Evolutionary conservation across 2,797 vertebrate genomes (phyloP).

Genomic region (Pangasius krempfi): DNA sequence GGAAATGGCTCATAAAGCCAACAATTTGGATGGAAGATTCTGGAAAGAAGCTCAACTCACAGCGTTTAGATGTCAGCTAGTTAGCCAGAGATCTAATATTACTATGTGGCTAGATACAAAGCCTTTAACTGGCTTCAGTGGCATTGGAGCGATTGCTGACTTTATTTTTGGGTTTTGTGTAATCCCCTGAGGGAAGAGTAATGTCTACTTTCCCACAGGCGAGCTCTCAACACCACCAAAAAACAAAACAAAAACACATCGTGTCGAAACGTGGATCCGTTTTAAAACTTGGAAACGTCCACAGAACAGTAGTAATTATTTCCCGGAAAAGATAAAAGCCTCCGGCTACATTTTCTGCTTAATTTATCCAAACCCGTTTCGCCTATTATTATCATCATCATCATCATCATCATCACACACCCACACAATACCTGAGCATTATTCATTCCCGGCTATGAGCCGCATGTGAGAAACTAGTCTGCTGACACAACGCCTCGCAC

Average conservation of each 20-base stretch:
- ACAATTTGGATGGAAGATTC: neutral
- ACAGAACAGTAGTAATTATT: neutral
- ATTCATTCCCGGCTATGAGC: conserved; percentile 8
- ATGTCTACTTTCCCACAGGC: conserved; percentile 21
- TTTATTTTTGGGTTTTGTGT: neutral
- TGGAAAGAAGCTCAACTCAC: neutral
- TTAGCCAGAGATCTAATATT: neutral
- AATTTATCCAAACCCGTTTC: neutral
- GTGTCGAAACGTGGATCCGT: neutral
- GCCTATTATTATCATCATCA: neutral
- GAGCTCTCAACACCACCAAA: neutral
- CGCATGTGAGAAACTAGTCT: neutral
- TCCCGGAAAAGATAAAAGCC: neutral
- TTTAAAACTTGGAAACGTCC: neutral
- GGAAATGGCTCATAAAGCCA: no score
- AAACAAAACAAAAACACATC: neutral
- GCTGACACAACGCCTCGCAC: neutral
- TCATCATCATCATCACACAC: neutral
- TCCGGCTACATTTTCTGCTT: no score
- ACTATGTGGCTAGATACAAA: neutral
- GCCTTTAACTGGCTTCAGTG: neutral
- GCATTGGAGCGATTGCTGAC: neutral
- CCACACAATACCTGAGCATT: conserved; percentile 36
- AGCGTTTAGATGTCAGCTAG: neutral
- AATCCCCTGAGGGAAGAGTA: neutral